Evolutionary conservation across 2,113 vertebrate genomes (phyloP).

Genomic region (Thymallus thymallus): DNA sequence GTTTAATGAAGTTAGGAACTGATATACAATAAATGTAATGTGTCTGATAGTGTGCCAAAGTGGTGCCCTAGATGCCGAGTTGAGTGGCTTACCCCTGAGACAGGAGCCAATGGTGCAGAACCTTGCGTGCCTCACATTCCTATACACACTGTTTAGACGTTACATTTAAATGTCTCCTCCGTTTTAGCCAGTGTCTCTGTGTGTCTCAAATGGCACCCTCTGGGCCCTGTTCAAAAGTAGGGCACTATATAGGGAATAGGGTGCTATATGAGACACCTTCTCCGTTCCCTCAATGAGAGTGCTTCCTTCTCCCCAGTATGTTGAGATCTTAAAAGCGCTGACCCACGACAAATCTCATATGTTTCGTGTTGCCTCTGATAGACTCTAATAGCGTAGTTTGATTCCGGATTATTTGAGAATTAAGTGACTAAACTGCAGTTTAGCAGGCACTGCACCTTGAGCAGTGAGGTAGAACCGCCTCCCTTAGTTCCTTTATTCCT

Average conservation of each 20-base stretch:
- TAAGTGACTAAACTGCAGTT: constrained; percentile 31
- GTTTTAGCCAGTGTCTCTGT: constrained; percentile 19
- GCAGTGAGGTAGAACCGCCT: constrained; percentile 26
- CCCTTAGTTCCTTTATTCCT: constrained; percentile 3
- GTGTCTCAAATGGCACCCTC: no score
- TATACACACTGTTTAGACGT: constrained; percentile 31
- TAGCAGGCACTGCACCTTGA: constrained; percentile 21
- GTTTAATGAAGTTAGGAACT: constrained; percentile 63
- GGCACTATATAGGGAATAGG: neutral
- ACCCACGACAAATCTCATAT: constrained; percentile 44
- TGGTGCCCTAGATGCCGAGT: constrained; percentile 2
- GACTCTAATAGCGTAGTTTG: constrained; percentile 26
- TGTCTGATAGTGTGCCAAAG: constrained; percentile 41
- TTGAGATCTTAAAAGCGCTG: constrained; percentile 28
- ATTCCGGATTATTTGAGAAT: constrained; percentile 52
- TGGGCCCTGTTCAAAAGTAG: neutral
- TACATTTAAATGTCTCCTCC: constrained; percentile 14
- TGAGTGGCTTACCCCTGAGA: constrained; percentile 38
- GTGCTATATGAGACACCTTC: neutral
- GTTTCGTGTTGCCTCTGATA: constrained; percentile 22
- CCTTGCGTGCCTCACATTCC: constrained; percentile 33
- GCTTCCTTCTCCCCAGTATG: constrained; percentile 5
- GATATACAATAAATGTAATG: constrained; percentile 54
- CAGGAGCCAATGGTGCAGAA: constrained; percentile 58
- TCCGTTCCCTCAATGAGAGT: neutral